Percentiles rank a stretch among this genome's conserved stretches.
These are phyloP conservation scores for Acanthococcus lagerstroemiae DNA, from an alignment of 2,888 invertebrate genomes.

Conservation along the genomic window DNA sequence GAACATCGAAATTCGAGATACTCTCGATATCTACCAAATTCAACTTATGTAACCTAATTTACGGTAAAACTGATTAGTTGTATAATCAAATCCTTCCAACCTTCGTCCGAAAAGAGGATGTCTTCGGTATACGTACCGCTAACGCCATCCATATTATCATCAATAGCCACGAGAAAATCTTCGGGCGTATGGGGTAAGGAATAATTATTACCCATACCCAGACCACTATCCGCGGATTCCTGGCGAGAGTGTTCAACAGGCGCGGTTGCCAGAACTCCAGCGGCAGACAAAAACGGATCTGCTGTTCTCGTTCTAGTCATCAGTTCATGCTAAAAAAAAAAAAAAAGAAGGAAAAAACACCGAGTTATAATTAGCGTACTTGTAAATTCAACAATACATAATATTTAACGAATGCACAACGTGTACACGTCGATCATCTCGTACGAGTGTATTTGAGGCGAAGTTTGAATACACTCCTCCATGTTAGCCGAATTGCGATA, in stretches of 20 bases:
- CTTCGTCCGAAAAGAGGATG: neutral
- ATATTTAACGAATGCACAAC: too few relatives aligned
- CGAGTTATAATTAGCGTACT: too few relatives aligned
- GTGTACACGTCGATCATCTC: too few relatives aligned
- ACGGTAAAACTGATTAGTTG: neutral
- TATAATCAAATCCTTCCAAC: too few relatives aligned
- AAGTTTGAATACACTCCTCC: too few relatives aligned
- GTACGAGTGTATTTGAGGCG: too few relatives aligned
- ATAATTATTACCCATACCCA: slow-evolving; percentile 77
- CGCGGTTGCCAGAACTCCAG: slow-evolving; percentile 19
- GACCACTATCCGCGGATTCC: slow-evolving; percentile 88
- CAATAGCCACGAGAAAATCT: slow-evolving; percentile 81
- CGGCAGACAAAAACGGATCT: slow-evolving; percentile 70
- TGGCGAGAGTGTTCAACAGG: slow-evolving; percentile 78
- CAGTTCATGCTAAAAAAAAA: slow-evolving; percentile 53
- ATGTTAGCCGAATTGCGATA: too few relatives aligned
- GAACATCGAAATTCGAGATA: too few relatives aligned
- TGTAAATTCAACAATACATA: too few relatives aligned
- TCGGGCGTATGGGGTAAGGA: slow-evolving; percentile 86
- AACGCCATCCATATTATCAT: slow-evolving; percentile 81
- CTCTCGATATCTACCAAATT: too few relatives aligned
- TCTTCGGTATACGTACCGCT: slow-evolving; percentile 48
- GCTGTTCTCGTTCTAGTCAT: slow-evolving; percentile 49
- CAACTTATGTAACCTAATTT: too few relatives aligned
- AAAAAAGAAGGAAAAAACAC: slow-evolving; percentile 14